Evolutionary conservation across 1,140 invertebrate species (phyloP).

Genomic region (Trachelipus rathkii): DNA sequence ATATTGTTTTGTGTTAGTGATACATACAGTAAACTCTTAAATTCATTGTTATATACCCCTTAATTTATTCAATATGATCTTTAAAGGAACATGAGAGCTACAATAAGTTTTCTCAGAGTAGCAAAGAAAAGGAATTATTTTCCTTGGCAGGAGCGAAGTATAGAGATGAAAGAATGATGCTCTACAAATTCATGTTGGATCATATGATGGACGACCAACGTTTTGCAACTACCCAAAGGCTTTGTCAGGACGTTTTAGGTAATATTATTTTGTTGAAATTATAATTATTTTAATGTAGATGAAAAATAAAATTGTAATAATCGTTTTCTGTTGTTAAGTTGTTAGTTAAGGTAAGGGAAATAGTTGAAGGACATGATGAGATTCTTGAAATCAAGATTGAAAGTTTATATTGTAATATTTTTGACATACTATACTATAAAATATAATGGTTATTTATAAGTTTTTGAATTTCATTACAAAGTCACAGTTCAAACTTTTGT

Average conservation of each 20-base stretch:
- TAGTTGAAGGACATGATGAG: no score
- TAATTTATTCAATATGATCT: neutral
- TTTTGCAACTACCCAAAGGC: slow-evolving; percentile 52
- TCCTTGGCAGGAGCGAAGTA: slow-evolving; percentile 55
- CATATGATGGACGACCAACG: slow-evolving; percentile 56
- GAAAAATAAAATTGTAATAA: neutral
- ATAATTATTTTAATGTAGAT: neutral
- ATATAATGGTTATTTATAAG: no score
- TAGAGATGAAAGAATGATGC: slow-evolving; percentile 52
- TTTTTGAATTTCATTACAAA: no score
- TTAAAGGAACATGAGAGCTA: slow-evolving; percentile 51
- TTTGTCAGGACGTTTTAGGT: slow-evolving; percentile 54
- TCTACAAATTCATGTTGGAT: slow-evolving; percentile 63
- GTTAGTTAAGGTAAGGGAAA: neutral
- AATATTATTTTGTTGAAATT: neutral
- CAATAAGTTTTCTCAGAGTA: slow-evolving; percentile 54
- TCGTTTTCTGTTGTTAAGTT: neutral
- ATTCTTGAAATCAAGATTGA: no score
- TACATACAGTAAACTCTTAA: no score
- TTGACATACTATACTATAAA: no score
- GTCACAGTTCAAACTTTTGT: no score
- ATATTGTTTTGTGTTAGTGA: no score
- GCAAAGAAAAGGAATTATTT: slow-evolving; percentile 55
- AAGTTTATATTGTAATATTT: no score
- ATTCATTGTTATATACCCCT: no score